Base-by-base conservation (phyloP, 2,113 vertebrate genomes). In the Pelodiscus sinensis region DNA sequence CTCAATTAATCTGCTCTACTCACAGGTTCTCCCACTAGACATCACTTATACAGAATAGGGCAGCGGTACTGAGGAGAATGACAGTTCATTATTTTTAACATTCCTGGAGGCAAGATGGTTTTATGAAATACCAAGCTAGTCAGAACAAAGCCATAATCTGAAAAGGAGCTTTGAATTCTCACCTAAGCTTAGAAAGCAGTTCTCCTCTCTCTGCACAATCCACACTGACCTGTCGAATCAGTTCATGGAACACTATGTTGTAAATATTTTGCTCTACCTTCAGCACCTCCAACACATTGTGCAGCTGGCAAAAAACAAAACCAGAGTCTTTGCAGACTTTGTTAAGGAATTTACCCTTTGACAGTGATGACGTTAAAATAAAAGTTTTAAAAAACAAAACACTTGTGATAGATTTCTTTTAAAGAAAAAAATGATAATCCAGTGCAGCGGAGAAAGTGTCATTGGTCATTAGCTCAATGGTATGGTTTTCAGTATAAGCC, bases 201-300 rank as follows among this genome's bases (percentile, higher is more conserved):
- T 99, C 97, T 93, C 99, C 99, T 97, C 98, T 98, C 88, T 99
- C 99, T 21, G 93, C 92, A 90, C 99, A 99, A 84, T 98, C 98
- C 92, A 99, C 98, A 6, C 98, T 99, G 96, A 99, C 98, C 96
- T 99, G 99, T 65, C 98, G 97, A 96, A 99, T 99, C 88, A 99
- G 87, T 79, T 99, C 98, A 85, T 99, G 99, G 96, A 99, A 99
- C 62, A 99, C 92, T 1, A 98, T 96, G 90, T 99, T 99, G 96
- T 99, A 99, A 97, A 99, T 99, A 82, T 97, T 98, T 97, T 99
- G 99, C 87, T 99, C 99, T 5, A 93, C 97, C 89, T 97, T 98
- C 91, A 99, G 89, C 77, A 99, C 75, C 79, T 99, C 97, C 62
- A 99, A 95, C 56, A 98, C 60, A 62, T 98, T 97, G 92, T 99